These are phyloP conservation scores for Syngnathus typhle DNA, from an alignment of 2,113 vertebrate species.

Conservation along the genomic window DNA sequence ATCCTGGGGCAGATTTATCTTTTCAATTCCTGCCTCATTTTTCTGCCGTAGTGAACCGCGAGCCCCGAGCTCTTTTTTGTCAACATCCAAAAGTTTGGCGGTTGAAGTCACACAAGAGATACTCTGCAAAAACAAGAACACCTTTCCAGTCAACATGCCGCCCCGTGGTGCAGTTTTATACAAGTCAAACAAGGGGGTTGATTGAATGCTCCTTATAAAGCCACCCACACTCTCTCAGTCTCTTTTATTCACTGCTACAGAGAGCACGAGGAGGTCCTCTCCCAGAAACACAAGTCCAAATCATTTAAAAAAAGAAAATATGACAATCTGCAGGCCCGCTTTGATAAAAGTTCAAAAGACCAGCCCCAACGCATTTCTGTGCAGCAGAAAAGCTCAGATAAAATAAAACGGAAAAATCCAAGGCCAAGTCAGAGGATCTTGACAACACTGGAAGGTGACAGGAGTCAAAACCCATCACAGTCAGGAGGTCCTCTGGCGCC, in stretches of 20 bases:
- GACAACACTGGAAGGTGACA: constrained; percentile 82
- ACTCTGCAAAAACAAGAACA: constrained; percentile 10
- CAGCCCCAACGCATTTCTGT: constrained; percentile 39
- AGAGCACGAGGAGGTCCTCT: constrained; percentile 6
- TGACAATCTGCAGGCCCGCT: not conserved
- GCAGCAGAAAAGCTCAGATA: constrained; percentile 54
- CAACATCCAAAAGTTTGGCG: not conserved
- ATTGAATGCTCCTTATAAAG: constrained; percentile 33
- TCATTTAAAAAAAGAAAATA: not conserved
- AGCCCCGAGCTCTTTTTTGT: not conserved
- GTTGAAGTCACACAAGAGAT: constrained; percentile 1
- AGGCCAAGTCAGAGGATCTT: constrained; percentile 62
- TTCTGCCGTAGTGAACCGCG: constrained; percentile 9
- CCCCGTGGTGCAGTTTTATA: constrained; percentile 3
- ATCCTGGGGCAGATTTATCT: constrained; percentile 18
- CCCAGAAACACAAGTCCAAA: constrained; percentile 3
- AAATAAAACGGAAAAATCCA: constrained; percentile 17
- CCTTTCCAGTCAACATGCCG: constrained; percentile 11
- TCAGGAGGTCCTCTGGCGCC: constrained; percentile 73
- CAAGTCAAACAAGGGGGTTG: constrained; percentile 29
- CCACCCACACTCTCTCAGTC: constrained; percentile 25
- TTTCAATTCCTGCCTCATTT: constrained; percentile 16
- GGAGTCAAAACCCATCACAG: constrained; percentile 85
- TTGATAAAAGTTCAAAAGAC: constrained; percentile 8
- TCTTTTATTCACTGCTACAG: constrained; percentile 21